Conservation (phyloP, 2,888 invertebrate genomes). For the Nemotelus nigrinus region DNA sequence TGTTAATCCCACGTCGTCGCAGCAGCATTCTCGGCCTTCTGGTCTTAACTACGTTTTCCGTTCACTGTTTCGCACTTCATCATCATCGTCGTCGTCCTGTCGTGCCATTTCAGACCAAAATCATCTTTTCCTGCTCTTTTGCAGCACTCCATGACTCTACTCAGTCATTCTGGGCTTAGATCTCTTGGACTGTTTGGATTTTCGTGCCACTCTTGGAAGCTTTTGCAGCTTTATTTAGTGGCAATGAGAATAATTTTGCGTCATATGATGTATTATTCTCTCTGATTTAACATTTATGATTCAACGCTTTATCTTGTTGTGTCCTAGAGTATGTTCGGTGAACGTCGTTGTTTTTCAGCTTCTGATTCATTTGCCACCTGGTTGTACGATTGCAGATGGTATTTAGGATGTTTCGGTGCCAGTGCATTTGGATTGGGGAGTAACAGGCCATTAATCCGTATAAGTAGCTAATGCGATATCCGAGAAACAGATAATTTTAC, state of each 20-base stretch:
- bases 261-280: constrained; percentile 40
- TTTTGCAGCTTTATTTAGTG: constrained; percentile 33
- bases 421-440: neutral
- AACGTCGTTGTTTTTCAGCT: no score
- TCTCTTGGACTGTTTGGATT: neutral
- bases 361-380: no score
- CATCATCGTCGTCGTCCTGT: neutral
- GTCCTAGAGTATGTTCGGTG: no score
- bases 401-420: no score
- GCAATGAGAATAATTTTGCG: constrained; percentile 40
- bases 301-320: constrained; percentile 17
- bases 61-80: constrained; percentile 29
- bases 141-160: no score
- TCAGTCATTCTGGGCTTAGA: neutral
- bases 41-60: neutral
- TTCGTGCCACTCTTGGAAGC: neutral
- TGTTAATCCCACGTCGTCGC: constrained; percentile 46
- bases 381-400: no score
- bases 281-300: constrained; percentile 45
- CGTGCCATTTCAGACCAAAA: neutral
- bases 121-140: no score
- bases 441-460: neutral
- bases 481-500: no score
- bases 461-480: neutral
- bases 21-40: constrained; percentile 4